Evolutionary conservation across 2,113 vertebrate genomes (phyloP).

Genomic region (Polyodon spathula): DNA sequence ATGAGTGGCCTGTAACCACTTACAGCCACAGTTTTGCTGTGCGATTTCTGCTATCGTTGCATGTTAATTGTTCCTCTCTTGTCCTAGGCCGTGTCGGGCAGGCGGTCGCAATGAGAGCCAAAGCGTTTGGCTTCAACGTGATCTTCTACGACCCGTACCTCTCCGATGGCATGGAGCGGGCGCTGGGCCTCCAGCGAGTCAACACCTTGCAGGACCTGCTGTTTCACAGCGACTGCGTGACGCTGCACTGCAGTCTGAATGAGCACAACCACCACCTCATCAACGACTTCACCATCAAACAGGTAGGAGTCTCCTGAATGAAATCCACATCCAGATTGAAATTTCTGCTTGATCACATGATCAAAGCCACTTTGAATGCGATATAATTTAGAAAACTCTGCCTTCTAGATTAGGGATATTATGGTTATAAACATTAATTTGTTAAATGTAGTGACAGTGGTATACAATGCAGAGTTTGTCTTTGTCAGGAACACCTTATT

Average conservation of each 20-base stretch:
- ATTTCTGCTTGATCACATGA: too few species aligned
- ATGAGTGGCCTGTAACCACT: neutral
- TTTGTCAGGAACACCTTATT: too few species aligned
- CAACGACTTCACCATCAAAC: constrained; percentile 98
- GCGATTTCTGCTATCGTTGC: neutral
- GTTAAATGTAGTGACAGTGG: too few species aligned
- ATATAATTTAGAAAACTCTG: too few species aligned
- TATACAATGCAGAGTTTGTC: too few species aligned
- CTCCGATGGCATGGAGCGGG: constrained; percentile 86
- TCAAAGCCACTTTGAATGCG: too few species aligned
- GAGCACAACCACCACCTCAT: constrained; percentile 99
- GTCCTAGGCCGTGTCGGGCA: constrained; percentile 86
- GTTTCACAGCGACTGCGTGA: constrained; percentile 96
- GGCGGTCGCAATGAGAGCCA: constrained; percentile 87
- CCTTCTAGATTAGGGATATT: too few species aligned
- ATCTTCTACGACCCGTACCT: constrained; percentile 98
- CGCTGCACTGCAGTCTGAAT: constrained; percentile 93
- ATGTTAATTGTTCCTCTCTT: constrained; percentile 10
- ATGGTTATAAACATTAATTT: too few species aligned
- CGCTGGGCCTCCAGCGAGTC: constrained; percentile 89
- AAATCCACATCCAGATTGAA: too few species aligned
- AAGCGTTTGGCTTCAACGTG: constrained; percentile 93
- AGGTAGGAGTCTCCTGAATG: constrained; percentile 52
- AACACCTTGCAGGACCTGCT: constrained; percentile 93
- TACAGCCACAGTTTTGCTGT: neutral